Evolutionary conservation across 2,888 invertebrate species (phyloP).

Genomic region (Cheilosia impressa): DNA sequence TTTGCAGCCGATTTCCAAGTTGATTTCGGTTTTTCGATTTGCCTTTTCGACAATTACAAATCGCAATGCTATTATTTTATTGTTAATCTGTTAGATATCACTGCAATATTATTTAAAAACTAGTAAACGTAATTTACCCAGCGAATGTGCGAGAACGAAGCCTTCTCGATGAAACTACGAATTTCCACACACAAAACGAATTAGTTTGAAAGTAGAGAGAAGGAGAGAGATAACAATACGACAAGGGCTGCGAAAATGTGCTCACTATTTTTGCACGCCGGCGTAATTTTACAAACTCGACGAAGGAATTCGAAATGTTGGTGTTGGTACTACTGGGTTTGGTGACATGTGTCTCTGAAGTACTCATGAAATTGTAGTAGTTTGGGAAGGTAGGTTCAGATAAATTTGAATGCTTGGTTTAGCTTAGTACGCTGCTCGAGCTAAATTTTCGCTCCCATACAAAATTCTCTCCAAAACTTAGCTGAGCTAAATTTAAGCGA

Average conservation of each 20-base stretch:
- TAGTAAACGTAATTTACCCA: slow-evolving; percentile 20
- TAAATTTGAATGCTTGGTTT: too few relatives aligned
- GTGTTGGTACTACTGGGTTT: slow-evolving; percentile 12
- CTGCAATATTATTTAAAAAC: slow-evolving; percentile 23
- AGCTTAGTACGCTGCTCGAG: too few relatives aligned
- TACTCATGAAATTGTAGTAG: background rate
- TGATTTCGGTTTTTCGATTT: slow-evolving; percentile 10
- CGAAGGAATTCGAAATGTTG: slow-evolving; percentile 19
- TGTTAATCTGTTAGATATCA: slow-evolving; percentile 11
- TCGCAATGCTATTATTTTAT: background rate
- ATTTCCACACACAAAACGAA: slow-evolving; percentile 67
- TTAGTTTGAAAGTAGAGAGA: slow-evolving; percentile 32
- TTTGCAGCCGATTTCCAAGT: background rate
- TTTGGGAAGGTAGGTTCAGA: too few relatives aligned
- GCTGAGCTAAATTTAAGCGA: too few relatives aligned
- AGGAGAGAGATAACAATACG: slow-evolving; percentile 41
- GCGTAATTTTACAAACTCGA: slow-evolving; percentile 62
- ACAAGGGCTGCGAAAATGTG: slow-evolving; percentile 40
- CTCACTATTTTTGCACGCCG: slow-evolving; percentile 67
- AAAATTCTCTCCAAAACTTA: too few relatives aligned
- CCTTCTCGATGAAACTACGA: slow-evolving; percentile 68
- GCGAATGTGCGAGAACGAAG: slow-evolving; percentile 56
- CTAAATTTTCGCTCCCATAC: too few relatives aligned
- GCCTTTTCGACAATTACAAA: background rate
- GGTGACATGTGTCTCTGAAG: slow-evolving; percentile 26